phyloP scores from a whole-genome alignment of 2,113 vertebrate species.

The Balaenoptera acutorostrata region DNA sequence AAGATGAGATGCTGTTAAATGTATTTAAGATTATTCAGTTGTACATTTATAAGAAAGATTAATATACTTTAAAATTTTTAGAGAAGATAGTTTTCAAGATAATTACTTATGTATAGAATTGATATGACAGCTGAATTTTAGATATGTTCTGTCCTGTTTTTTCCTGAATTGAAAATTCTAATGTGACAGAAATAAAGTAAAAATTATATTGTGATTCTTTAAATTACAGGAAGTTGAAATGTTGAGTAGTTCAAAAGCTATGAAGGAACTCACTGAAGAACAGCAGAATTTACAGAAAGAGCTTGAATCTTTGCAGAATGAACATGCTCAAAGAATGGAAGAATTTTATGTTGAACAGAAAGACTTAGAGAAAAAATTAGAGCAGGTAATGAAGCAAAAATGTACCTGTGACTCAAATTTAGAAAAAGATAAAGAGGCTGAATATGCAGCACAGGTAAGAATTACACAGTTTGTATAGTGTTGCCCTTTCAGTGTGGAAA shows the following conservation, averaged over 20 bases:
- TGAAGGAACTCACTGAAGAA: constrained; percentile 93
- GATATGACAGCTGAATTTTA: not conserved
- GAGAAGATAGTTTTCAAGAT: not conserved
- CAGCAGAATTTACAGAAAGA: constrained; percentile 93
- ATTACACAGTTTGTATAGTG: not conserved
- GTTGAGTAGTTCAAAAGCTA: constrained; percentile 86
- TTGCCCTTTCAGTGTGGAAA: not conserved
- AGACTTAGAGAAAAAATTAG: constrained; percentile 93
- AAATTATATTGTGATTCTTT: constrained; percentile 44
- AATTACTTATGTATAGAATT: not conserved
- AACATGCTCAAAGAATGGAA: constrained; percentile 93
- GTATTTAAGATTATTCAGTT: not conserved
- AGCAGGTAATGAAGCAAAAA: constrained; percentile 94
- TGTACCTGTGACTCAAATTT: constrained; percentile 91
- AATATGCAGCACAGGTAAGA: constrained; percentile 94
- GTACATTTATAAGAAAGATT: not conserved
- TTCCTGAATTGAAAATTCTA: constrained; percentile 23
- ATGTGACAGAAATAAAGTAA: constrained; percentile 20
- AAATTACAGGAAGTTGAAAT: constrained; percentile 89
- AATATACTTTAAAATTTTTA: constrained; percentile 1
- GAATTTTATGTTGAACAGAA: constrained; percentile 94
- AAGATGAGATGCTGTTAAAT: not conserved
- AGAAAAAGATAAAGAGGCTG: constrained; percentile 92
- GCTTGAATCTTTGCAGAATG: constrained; percentile 93
- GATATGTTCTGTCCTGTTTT: not conserved